These are phyloP conservation scores for Sicus ferrugineus DNA, from an alignment of 2,888 invertebrate genomes.

Conservation along the genomic window DNA sequence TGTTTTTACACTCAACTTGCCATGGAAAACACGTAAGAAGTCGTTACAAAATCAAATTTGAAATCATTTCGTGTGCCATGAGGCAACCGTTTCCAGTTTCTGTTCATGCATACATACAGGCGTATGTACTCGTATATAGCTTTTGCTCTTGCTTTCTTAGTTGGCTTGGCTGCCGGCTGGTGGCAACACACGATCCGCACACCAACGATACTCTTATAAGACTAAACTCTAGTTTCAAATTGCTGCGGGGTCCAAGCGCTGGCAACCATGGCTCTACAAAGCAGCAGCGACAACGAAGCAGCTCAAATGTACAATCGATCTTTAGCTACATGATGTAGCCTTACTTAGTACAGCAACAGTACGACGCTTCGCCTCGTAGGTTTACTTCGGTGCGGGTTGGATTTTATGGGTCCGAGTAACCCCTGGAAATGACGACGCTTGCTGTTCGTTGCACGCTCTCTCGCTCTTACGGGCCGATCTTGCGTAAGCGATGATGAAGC, in stretches of 20 bases:
- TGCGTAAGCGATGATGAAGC: constrained; percentile 6
- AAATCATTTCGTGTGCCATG: not conserved
- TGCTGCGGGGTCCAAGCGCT: constrained; percentile 51
- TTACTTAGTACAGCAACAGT: constrained; percentile 1
- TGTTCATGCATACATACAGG: not conserved
- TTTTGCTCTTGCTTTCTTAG: not conserved
- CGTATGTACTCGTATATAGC: not conserved
- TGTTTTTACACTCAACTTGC: not conserved
- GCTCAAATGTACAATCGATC: constrained; percentile 40
- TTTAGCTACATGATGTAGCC: constrained; percentile 26
- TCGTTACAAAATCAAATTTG: not conserved
- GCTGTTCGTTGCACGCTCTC: not conserved
- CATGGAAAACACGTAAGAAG: not conserved
- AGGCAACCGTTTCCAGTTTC: not conserved
- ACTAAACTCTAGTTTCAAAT: constrained; percentile 57
- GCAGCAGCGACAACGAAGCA: constrained; percentile 27
- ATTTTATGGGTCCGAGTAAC: constrained; percentile 26
- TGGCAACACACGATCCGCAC: constrained; percentile 49
- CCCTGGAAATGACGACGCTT: constrained; percentile 3
- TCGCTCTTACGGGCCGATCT: not conserved
- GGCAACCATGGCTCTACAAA: constrained; percentile 15
- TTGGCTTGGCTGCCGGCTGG: constrained; percentile 5
- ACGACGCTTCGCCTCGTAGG: constrained; percentile 22
- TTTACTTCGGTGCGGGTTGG: constrained; percentile 29
- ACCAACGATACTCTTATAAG: constrained; percentile 59